Evolutionary conservation across 2,888 invertebrate genomes (phyloP).

Genomic region (Empis stercorea): DNA sequence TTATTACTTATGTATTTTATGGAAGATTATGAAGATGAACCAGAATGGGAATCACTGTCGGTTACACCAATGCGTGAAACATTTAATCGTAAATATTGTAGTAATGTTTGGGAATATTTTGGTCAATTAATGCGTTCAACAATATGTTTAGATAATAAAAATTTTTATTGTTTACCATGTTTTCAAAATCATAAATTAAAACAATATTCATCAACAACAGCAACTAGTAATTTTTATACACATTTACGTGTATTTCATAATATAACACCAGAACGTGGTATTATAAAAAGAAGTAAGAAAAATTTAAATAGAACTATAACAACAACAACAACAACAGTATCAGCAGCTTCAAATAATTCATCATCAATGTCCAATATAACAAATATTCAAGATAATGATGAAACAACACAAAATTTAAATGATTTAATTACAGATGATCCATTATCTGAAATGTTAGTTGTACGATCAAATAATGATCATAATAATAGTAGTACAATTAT

Average conservation of each 20-base stretch:
- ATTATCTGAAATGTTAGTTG: not conserved
- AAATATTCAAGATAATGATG: not conserved
- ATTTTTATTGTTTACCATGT: constrained; percentile 1
- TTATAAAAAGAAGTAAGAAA: not conserved
- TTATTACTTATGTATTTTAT: not conserved
- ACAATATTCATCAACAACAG: not conserved
- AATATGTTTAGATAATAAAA: not conserved
- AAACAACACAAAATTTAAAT: not conserved
- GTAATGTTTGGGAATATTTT: constrained; percentile 1
- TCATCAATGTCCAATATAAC: no score
- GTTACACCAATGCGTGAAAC: not conserved
- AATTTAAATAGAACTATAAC: not conserved
- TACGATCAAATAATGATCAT: not conserved
- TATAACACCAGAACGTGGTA: not conserved
- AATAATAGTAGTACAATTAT: not conserved
- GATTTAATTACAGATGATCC: not conserved
- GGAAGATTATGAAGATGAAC: not conserved
- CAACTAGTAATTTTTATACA: not conserved
- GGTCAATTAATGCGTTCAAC: not conserved
- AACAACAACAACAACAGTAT: not conserved
- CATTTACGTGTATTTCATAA: not conserved
- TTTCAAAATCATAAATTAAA: not conserved
- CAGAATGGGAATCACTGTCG: not conserved
- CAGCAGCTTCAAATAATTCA: no score
- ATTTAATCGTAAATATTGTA: not conserved